Percentiles rank a stretch among this genome's conserved stretches.
These are phyloP conservation scores for Hydrolagus affinis DNA, from an alignment of 2,113 vertebrate genomes.

Conservation along the genomic window DNA sequence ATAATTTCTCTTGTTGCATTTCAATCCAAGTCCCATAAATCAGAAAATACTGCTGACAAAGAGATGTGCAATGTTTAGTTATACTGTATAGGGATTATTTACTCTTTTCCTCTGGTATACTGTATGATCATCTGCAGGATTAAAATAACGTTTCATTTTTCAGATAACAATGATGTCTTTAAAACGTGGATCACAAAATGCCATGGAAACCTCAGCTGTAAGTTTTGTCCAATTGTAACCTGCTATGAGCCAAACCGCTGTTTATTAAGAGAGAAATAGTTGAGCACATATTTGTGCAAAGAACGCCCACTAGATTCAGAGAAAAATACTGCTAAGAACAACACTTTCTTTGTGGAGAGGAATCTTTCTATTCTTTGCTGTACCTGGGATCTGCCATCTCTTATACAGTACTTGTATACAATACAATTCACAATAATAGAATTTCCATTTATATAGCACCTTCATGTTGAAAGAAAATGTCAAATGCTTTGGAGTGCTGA, in stretches of 20 bases:
- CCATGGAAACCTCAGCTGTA: conserved; percentile 71
- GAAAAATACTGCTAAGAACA: too few relatives aligned
- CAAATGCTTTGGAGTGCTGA: too few relatives aligned
- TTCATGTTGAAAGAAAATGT: too few relatives aligned
- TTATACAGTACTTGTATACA: too few relatives aligned
- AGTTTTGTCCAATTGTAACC: conserved; percentile 47
- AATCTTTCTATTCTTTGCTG: too few relatives aligned
- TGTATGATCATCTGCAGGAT: neutral
- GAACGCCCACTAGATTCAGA: too few relatives aligned
- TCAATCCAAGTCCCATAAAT: neutral
- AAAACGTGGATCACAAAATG: conserved; percentile 77
- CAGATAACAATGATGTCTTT: conserved; percentile 68
- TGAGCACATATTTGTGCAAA: too few relatives aligned
- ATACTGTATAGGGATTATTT: neutral
- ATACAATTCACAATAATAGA: too few relatives aligned
- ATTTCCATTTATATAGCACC: too few relatives aligned
- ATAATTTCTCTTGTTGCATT: neutral
- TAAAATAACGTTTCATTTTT: conserved; percentile 34
- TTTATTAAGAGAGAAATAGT: too few relatives aligned
- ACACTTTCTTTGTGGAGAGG: too few relatives aligned
- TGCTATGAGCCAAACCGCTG: neutral
- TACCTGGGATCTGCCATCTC: too few relatives aligned
- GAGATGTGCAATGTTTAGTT: neutral
- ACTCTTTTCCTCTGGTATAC: neutral
- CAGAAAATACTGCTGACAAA: neutral